Evolutionary conservation across 1,140 invertebrate species (phyloP).

Genomic region (Neodiprion pinetum): DNA sequence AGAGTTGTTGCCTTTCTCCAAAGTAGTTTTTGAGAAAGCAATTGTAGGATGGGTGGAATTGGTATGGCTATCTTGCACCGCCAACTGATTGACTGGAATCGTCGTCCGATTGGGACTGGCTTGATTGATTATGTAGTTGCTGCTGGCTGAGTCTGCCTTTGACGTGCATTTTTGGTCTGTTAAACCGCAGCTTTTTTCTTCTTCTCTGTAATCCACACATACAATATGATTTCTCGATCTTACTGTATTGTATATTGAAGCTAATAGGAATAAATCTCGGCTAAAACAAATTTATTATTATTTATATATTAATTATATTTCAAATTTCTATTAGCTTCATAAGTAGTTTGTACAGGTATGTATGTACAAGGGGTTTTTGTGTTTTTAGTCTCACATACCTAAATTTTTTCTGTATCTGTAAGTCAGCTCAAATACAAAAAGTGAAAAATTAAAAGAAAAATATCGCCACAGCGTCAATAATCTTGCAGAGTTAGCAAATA

Average conservation of each 20-base stretch:
- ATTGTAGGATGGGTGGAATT: constrained; percentile 46
- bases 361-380: constrained; percentile 16
- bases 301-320: too few relatives aligned
- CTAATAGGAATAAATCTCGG: constrained; percentile 7
- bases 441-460: too few relatives aligned
- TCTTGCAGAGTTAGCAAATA: too few relatives aligned
- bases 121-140: constrained; percentile 49
- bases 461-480: too few relatives aligned
- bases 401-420: not conserved
- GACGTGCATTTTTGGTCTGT: constrained; percentile 78
- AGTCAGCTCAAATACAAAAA: not conserved
- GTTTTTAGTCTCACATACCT: constrained; percentile 17
- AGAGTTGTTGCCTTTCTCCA: constrained; percentile 44
- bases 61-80: constrained; percentile 56
- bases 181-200: constrained; percentile 78
- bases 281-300: too few relatives aligned
- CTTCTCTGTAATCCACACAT: constrained; percentile 67
- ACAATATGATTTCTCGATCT: constrained; percentile 3
- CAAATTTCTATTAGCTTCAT: too few relatives aligned
- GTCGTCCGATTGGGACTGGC: constrained; percentile 57
- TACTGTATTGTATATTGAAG: constrained; percentile 21
- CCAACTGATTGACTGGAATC: constrained; percentile 58
- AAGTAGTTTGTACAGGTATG: not conserved
- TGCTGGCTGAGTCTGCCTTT: constrained; percentile 56
- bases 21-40: constrained; percentile 41